phyloP scores from a whole-genome alignment of 2,888 invertebrate genomes.

The Teleiodes luculella region DNA sequence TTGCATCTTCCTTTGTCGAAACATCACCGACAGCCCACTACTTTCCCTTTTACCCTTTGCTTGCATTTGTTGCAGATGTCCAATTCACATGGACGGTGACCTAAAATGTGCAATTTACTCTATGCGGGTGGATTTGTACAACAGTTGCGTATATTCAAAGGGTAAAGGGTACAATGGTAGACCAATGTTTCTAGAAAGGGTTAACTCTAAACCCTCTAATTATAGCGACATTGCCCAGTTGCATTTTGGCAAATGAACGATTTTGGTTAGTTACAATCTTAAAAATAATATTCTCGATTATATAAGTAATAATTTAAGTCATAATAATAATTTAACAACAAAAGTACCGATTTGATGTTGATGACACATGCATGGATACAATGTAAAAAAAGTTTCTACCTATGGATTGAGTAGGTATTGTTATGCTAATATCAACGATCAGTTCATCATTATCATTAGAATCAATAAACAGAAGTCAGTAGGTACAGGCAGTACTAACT shows the following conservation, averaged over 20 bases:
- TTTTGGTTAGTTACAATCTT: too few relatives aligned
- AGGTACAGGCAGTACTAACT: too few relatives aligned
- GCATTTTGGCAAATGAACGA: constrained; percentile 25
- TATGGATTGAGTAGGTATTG: not conserved
- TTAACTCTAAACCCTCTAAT: constrained; percentile 41
- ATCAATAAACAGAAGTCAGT: too few relatives aligned
- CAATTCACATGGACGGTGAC: constrained; percentile 33
- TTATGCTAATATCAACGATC: not conserved
- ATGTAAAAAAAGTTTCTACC: not conserved
- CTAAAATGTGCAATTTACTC: constrained; percentile 46
- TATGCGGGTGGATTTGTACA: constrained; percentile 38
- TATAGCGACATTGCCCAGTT: constrained; percentile 37
- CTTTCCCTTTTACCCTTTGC: constrained; percentile 45
- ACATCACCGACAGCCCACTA: constrained; percentile 17
- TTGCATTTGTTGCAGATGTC: constrained; percentile 47
- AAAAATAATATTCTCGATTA: too few relatives aligned
- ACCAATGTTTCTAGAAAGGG: constrained; percentile 40
- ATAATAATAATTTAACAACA: too few relatives aligned
- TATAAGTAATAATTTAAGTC: too few relatives aligned
- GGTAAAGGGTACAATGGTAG: not conserved
- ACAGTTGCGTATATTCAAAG: constrained; percentile 21
- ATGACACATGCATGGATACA: not conserved
- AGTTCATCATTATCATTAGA: not conserved
- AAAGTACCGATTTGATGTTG: too few relatives aligned
- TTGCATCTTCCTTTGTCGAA: not conserved